Percentiles rank a stretch among this genome's conserved stretches.
Evolutionary conservation across 2,888 invertebrate species (phyloP).

Genomic region (Vandiemenella viatica): DNA sequence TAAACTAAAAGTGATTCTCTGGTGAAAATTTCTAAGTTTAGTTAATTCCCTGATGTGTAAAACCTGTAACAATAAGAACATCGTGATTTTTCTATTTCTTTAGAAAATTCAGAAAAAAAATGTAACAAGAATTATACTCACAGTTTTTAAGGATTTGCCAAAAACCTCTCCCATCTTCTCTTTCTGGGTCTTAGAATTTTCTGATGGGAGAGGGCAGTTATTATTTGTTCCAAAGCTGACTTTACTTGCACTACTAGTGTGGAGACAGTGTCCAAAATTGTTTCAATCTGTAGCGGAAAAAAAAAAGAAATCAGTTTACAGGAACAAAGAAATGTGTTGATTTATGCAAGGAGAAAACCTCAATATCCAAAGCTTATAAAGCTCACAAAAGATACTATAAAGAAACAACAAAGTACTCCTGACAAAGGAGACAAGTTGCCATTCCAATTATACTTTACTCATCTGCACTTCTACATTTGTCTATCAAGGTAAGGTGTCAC

Average conservation of each 20-base stretch:
- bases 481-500: no score
- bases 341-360: no score
- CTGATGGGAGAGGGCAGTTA: slow-evolving; percentile 21
- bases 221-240: slow-evolving; percentile 42
- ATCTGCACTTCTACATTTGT: no score
- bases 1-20: slow-evolving; percentile 36
- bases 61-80: slow-evolving; percentile 21
- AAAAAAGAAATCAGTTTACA: no score
- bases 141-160: slow-evolving; percentile 29
- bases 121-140: slow-evolving; percentile 20
- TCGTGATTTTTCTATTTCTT: neutral
- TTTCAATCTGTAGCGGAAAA: slow-evolving; percentile 37
- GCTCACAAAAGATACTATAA: no score
- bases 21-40: slow-evolving; percentile 38
- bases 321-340: no score
- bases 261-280: slow-evolving; percentile 41
- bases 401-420: no score
- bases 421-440: no score
- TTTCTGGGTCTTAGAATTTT: slow-evolving; percentile 18
- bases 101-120: neutral
- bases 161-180: slow-evolving; percentile 21
- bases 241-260: slow-evolving; percentile 42
- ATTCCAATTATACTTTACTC: no score
- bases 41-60: slow-evolving; percentile 38
- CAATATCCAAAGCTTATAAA: no score